Conservation (phyloP, 2,797 vertebrate genomes). For the Anguilla obscura region DNA sequence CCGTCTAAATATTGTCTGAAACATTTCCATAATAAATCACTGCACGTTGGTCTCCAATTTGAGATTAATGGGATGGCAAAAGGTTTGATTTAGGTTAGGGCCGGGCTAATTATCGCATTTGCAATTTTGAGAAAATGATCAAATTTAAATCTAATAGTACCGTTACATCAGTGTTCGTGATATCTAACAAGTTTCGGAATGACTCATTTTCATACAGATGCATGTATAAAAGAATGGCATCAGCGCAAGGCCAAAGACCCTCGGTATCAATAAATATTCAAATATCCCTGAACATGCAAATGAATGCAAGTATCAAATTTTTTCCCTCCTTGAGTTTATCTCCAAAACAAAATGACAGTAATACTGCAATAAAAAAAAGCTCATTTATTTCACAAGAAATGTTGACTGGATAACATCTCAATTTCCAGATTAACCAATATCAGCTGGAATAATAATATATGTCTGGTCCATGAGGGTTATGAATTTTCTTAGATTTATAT, state of each 20-base stretch:
- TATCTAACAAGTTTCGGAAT: neutral
- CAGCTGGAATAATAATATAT: neutral
- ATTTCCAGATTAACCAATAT: slow-evolving; percentile 10
- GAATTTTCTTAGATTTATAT: neutral
- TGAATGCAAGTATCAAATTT: too few species aligned
- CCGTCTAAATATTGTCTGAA: slow-evolving; percentile 17
- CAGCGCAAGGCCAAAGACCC: neutral
- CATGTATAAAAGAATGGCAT: neutral
- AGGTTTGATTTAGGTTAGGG: neutral
- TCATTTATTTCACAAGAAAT: neutral
- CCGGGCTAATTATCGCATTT: neutral
- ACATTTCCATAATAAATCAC: slow-evolving; percentile 12
- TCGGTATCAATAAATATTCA: neutral
- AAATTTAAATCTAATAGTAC: neutral
- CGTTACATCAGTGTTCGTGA: neutral
- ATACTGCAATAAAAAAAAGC: neutral
- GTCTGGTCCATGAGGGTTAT: neutral
- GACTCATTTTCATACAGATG: neutral
- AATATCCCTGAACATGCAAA: too few species aligned
- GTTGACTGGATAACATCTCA: neutral
- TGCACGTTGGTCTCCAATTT: slow-evolving; percentile 1
- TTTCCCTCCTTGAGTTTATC: neutral
- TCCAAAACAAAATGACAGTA: neutral
- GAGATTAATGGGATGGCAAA: slow-evolving; percentile 10
- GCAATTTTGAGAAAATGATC: neutral